phyloP scores from a whole-genome alignment of 2,113 vertebrate genomes.

The Laterallus jamaicensis region DNA sequence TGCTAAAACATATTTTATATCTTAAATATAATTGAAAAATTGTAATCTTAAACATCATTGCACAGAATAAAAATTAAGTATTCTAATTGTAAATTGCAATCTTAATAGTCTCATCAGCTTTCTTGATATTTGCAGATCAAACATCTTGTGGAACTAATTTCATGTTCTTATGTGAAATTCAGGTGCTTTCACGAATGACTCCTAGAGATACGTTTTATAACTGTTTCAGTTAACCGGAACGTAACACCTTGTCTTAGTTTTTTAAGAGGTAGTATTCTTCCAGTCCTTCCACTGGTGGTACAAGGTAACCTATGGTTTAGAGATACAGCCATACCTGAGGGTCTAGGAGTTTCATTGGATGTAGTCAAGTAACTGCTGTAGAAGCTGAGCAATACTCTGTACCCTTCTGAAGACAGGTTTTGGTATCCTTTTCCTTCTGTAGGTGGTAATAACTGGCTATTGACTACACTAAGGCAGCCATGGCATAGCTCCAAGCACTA shows the following conservation, averaged over 20 bases:
- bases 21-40: not conserved
- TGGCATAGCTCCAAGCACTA: not conserved
- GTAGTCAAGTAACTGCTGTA: not conserved
- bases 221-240: not conserved
- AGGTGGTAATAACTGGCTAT: not conserved
- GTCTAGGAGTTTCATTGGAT: not conserved
- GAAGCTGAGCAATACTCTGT: not conserved
- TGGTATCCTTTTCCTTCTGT: not conserved
- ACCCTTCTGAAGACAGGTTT: not conserved
- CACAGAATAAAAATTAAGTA: not conserved
- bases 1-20: not conserved
- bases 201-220: not conserved
- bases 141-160: not conserved
- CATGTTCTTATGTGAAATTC: not conserved
- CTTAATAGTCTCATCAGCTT: not conserved
- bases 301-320: not conserved
- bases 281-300: not conserved
- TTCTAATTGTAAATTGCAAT: not conserved
- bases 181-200: constrained; percentile 3
- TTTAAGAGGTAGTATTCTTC: not conserved
- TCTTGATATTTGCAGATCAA: constrained; percentile 19
- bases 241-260: not conserved
- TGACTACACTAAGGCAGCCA: fast-evolving
- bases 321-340: not conserved
- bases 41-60: not conserved